Conservation (phyloP, 2,113 vertebrate genomes). For the Caloenas nicobarica region DNA sequence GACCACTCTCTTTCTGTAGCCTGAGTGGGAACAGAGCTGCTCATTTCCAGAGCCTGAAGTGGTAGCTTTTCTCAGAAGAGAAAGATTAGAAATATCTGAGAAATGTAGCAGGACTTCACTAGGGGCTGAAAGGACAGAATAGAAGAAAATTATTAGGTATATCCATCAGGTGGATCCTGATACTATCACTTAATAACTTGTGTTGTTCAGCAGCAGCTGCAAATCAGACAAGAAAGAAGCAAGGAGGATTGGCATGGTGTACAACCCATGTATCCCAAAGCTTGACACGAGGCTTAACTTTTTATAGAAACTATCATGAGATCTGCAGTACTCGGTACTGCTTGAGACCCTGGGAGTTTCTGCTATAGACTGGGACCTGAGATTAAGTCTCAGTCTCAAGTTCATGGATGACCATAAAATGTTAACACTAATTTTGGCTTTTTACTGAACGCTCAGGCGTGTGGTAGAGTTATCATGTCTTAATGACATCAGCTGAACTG, state of each 20-base stretch:
- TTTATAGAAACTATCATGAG: not conserved
- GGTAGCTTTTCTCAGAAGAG: not conserved
- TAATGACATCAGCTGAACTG: not conserved
- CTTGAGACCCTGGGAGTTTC: not conserved
- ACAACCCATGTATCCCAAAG: not conserved
- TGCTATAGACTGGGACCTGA: not conserved
- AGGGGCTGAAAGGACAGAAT: not conserved
- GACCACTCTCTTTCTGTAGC: not conserved
- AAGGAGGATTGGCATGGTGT: not conserved
- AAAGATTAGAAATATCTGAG: not conserved
- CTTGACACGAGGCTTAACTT: not conserved
- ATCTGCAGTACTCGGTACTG: not conserved
- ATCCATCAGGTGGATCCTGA: not conserved
- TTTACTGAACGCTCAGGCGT: not conserved
- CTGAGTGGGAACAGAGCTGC: not conserved
- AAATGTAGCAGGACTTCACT: not conserved
- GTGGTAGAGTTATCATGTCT: not conserved
- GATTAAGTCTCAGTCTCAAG: not conserved
- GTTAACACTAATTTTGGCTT: not conserved
- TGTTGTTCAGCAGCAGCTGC: not conserved
- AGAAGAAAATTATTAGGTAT: not conserved
- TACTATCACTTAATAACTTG: not conserved
- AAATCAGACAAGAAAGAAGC: not conserved
- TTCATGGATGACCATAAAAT: not conserved
- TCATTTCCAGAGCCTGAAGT: not conserved